Base-by-base conservation (phyloP, 2,113 vertebrate genomes). In the Vicugna pacos region DNA sequence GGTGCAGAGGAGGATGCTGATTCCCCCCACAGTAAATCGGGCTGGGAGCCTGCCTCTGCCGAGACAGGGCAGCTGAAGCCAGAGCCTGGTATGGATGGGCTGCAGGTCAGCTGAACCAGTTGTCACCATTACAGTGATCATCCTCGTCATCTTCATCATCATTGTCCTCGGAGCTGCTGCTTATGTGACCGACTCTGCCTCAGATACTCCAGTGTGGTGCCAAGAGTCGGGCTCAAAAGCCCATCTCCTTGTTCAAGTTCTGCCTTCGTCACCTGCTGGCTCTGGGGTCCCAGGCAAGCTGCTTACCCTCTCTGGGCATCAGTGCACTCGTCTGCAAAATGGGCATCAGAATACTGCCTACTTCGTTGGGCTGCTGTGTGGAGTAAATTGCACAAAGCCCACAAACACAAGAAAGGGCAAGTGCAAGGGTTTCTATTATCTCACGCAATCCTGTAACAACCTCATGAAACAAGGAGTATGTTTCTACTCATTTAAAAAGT, bases 281-380 rank as follows among this genome's bases (percentile, higher is more conserved):
- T 70, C 8, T 46, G 54, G 48, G 15, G 42, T n/a, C 42, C 1
- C 54, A 32, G 30, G 72, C 32, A 30, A 52, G 14, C 32, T 20
- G 11, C 72, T 52, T 7, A 50, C 17, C 24, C 32, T 56, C 50
- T 60, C 19, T 14, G 35, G 13, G 26, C 32, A 14, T 7, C 60
- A 26, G 6, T 26, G 19, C 19, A 4, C 64, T 64, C 30, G n/a
- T 62, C 26, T 54, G 56, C 22, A 64, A 10, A 72, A 64, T 4
- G 30, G 9, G 16, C 13, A 3, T 24, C 35, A 10, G 6, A 6
- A 17, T 1, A 15, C 14, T 32, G 19, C 0, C 2, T 26, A 20
- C 1, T 1, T 52, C 48, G 2, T 1, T 8, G 28, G n/a, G 62
- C 38, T 46, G 16, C 35, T 32, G 6, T 13, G 1, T 15, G 19